These are phyloP conservation scores for Hyalella azteca DNA, from an alignment of 2,888 invertebrate genomes.

Conservation along the genomic window DNA sequence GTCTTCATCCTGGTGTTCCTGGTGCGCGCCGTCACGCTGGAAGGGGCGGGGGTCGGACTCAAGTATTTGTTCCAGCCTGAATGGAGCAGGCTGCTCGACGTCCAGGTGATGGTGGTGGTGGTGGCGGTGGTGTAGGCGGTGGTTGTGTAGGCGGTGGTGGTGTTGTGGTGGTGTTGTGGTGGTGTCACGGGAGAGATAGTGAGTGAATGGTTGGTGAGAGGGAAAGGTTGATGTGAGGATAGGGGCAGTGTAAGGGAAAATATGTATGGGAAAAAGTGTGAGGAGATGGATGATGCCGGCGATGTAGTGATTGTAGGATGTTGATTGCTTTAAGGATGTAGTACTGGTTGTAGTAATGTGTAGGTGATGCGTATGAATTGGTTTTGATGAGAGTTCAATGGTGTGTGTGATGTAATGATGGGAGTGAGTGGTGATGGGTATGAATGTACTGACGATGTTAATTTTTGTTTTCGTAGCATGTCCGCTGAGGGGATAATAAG, in stretches of 20 bases:
- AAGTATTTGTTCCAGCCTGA: constrained; percentile 86
- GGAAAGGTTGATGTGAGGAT: neutral
- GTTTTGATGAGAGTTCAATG: no score
- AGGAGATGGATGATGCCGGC: no score
- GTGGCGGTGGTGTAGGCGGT: neutral
- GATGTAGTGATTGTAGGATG: no score
- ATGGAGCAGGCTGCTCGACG: constrained; percentile 78
- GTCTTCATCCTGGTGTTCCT: constrained; percentile 84
- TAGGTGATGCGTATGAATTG: no score
- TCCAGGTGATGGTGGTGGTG: neutral
- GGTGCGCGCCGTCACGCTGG: constrained; percentile 84
- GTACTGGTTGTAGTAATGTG: no score
- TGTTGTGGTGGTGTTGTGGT: neutral
- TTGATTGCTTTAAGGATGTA: no score
- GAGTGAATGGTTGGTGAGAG: neutral
- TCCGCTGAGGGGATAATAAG: no score
- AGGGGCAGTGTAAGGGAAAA: neutral
- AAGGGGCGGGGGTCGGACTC: constrained; percentile 84
- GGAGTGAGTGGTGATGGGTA: no score
- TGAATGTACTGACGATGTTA: no score
- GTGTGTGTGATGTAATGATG: no score
- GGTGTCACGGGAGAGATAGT: neutral
- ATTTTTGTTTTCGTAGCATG: no score
- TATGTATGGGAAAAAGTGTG: no score
- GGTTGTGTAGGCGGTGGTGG: neutral